A percentile compares a stretch with the other conserved stretches of the same genome.
Evolutionary conservation across 2,888 invertebrate genomes (phyloP).

Genomic region (Ophion slaviceki): DNA sequence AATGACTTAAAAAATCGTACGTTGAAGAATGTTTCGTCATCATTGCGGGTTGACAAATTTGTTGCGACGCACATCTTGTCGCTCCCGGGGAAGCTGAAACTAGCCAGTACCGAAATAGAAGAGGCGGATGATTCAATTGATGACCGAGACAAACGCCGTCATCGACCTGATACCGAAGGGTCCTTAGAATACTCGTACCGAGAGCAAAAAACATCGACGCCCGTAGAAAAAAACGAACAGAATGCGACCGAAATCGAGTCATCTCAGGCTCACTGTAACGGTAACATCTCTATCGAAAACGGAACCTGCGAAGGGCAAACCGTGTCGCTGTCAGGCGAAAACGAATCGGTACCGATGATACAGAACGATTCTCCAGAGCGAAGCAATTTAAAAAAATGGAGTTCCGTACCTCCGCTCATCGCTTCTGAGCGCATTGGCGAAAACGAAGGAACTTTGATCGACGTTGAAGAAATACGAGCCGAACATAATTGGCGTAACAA

Average conservation of each 20-base stretch:
- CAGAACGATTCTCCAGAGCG: no score
- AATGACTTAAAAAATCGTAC: neutral
- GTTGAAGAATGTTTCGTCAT: neutral
- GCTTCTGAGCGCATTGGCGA: neutral
- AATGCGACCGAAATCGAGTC: slow-evolving; percentile 2
- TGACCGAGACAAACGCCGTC: slow-evolving; percentile 5
- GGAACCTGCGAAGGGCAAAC: slow-evolving; percentile 2
- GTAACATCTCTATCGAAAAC: neutral
- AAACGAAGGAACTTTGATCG: neutral
- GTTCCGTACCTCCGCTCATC: neutral
- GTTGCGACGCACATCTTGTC: neutral
- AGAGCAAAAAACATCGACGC: neutral
- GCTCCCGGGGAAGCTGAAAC: neutral
- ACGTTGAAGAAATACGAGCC: neutral
- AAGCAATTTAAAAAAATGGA: neutral
- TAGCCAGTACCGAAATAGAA: neutral
- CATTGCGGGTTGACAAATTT: neutral
- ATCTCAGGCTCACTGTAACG: neutral
- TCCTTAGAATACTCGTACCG: no score
- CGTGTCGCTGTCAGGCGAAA: neutral
- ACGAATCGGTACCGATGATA: no score
- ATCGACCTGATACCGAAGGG: neutral
- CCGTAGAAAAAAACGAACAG: neutral
- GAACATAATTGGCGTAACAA: no score
- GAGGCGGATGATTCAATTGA: neutral